Evolutionary conservation across 1,140 invertebrate genomes (phyloP).

Genomic region (Theocolax elegans): DNA sequence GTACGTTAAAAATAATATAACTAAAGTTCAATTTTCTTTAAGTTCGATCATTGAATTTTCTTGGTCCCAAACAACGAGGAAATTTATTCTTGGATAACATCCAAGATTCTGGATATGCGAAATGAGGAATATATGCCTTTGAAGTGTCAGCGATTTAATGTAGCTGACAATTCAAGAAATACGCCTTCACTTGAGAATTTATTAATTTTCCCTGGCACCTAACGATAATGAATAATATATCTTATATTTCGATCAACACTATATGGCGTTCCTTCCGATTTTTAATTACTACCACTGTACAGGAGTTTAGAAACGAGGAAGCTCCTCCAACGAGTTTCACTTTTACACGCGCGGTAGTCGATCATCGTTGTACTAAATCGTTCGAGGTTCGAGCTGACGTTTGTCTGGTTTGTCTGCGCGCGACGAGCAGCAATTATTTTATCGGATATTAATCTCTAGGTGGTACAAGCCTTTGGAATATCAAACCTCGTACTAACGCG

Average conservation of each 20-base stretch:
- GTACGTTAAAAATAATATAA: too few relatives aligned
- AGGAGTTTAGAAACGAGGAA: neutral
- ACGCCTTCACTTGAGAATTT: neutral
- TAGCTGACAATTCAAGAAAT: neutral
- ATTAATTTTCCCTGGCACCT: neutral
- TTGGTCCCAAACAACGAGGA: neutral
- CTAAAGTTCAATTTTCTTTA: too few relatives aligned
- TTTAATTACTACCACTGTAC: too few relatives aligned
- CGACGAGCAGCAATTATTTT: constrained; percentile 8
- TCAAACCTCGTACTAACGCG: too few relatives aligned
- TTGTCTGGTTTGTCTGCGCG: too few relatives aligned
- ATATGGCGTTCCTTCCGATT: too few relatives aligned
- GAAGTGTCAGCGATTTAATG: constrained; percentile 12
- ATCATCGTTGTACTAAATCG: too few relatives aligned
- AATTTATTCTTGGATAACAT: constrained; percentile 1
- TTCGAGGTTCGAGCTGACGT: too few relatives aligned
- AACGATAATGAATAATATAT: too few relatives aligned
- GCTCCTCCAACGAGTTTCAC: constrained; percentile 22
- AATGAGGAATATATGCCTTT: neutral
- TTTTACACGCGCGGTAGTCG: constrained; percentile 17
- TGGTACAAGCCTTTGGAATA: too few relatives aligned
- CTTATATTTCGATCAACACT: too few relatives aligned
- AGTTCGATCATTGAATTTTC: too few relatives aligned
- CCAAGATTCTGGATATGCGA: neutral
- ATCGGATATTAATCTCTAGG: neutral